Conservation (phyloP, 2,888 invertebrate species). For the Eristalis arbustorum region DNA sequence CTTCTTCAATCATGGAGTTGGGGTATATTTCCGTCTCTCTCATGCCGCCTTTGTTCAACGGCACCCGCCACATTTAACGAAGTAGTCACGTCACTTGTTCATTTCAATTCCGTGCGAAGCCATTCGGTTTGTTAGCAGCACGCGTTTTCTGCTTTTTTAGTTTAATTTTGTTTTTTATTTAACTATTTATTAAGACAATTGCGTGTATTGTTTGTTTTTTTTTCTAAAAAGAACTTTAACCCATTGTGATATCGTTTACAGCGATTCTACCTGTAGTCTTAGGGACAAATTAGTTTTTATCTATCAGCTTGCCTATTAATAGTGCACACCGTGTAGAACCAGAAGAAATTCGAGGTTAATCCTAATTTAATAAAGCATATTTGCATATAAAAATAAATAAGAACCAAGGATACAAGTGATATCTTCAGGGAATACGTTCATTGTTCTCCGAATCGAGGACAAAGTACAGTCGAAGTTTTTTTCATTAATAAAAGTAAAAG, state of each 20-base stretch:
- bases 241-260: constrained; percentile 30
- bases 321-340: neutral
- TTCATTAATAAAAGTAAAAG: constrained; percentile 49
- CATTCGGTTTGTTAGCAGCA: constrained; percentile 4
- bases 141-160: constrained; percentile 25
- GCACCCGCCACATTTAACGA: constrained; percentile 33
- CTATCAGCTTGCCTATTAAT: neutral
- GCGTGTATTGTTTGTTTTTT: neutral
- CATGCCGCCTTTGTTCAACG: constrained; percentile 2
- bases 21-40: neutral
- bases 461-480: constrained; percentile 27
- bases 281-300: neutral
- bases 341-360: constrained; percentile 19
- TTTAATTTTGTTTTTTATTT: constrained; percentile 22
- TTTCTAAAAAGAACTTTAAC: neutral
- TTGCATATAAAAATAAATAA: neutral
- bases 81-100: constrained; percentile 46
- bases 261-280: neutral
- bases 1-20: neutral
- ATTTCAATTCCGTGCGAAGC: constrained; percentile 30
- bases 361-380: constrained; percentile 43
- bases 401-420: constrained; percentile 9
- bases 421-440: neutral
- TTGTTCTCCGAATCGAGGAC: constrained; percentile 14
- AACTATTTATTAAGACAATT: constrained; percentile 1